Base-by-base conservation (phyloP, 30 jellyfish, hydroid and myxozoan species). In the Pelagia noctiluca region DNA sequence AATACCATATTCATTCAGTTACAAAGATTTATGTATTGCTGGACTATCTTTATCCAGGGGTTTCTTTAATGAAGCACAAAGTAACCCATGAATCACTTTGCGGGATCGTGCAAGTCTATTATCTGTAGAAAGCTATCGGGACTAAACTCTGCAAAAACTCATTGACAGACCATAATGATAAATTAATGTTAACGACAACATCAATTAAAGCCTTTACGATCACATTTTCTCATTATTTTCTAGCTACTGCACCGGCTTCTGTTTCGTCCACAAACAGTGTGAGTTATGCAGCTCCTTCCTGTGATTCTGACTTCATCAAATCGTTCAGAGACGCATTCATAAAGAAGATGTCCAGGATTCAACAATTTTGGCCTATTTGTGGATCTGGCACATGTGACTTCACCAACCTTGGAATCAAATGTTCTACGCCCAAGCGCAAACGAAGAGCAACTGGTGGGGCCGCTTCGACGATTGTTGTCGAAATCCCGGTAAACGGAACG, bases 381-480 rank as follows among this genome's bases (percentile, higher is more conserved):
- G 99, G 97, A n/a, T n/a, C n/a, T 4, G 88, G 46, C 3, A 49
- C 74, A 30, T 93, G 99, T 46, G 88, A 93, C 82, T 93, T 93
- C 68, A 75, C 46, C 35, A 32, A 29, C 64, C 69, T 76, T 26
- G 52, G 97, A 21, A 69, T 92, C 71, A 81, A 72, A 46, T 91
- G 98, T 29, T 80, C 72, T 75, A 71, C 72, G 25, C 86, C 84
- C 8, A 29, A 90, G 48, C 64, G 98, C 30, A 35, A 52, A 70
- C 92, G 98, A n/a, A 71, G 98, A 49, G 93, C 50, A 26, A 60
- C 76, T 18, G 88, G 78, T 5, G 91, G 79, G 19, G 31, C 88
- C 18, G 48, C 50, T 0, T 42, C 87, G 1, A 69, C 84, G 8
- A 47, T 83, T 70, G 63, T 71, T 0, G 79, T 92, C 7, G 86